Percentiles rank a stretch among this genome's conserved stretches.
phyloP scores from a whole-genome alignment of 2,113 vertebrate genomes.

The Hystrix brachyura region DNA sequence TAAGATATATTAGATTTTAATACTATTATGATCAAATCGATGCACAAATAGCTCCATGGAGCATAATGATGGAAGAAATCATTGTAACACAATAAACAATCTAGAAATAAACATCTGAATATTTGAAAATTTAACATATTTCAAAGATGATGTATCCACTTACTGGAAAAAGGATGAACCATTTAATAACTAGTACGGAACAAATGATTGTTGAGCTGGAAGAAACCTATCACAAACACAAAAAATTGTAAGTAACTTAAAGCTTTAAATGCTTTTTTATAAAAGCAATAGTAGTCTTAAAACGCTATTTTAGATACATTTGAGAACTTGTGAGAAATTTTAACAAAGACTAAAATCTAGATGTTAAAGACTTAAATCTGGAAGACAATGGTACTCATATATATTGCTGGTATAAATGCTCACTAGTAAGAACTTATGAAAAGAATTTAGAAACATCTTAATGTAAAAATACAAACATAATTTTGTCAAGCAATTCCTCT shows the following conservation, averaged over 20 bases:
- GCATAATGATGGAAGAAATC: not conserved
- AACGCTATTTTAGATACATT: not conserved
- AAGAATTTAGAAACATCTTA: not conserved
- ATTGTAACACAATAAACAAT: not conserved
- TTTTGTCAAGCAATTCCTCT: not conserved
- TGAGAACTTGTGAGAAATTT: not conserved
- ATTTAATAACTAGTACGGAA: not conserved
- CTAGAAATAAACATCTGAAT: not conserved
- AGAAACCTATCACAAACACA: not conserved
- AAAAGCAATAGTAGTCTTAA: not conserved
- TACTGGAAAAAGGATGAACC: not conserved
- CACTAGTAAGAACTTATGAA: not conserved
- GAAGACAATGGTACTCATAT: not conserved
- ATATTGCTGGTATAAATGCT: not conserved
- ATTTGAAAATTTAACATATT: not conserved
- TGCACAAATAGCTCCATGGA: not conserved
- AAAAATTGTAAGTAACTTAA: not conserved
- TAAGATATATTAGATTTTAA: not conserved
- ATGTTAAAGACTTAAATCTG: not conserved
- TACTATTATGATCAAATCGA: not conserved
- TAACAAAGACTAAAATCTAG: slow-evolving; percentile 6
- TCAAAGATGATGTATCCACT: not conserved
- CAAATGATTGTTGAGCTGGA: not conserved
- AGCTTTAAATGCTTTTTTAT: not conserved
- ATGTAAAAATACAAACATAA: not conserved